These are phyloP conservation scores for Teinopalpus imperialis DNA, from an alignment of 2,888 invertebrate species.

Conservation along the genomic window DNA sequence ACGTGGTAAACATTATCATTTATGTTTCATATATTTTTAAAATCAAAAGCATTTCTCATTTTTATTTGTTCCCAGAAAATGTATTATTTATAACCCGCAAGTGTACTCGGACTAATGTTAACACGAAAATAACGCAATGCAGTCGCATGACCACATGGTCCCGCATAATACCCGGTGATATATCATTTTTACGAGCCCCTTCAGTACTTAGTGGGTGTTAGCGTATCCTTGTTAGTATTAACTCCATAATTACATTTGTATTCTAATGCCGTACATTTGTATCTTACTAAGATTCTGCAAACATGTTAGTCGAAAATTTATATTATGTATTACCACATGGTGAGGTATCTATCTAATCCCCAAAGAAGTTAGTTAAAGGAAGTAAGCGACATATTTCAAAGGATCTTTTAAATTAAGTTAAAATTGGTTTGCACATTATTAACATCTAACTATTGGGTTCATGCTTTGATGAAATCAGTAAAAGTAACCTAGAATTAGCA, in stretches of 20 bases:
- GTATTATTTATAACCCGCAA: slow-evolving; percentile 3
- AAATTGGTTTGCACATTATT: too few relatives aligned
- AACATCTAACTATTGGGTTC: too few relatives aligned
- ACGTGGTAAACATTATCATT: too few relatives aligned
- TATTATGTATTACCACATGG: not conserved
- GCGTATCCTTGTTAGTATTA: slow-evolving; percentile 26
- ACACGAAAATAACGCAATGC: slow-evolving; percentile 25
- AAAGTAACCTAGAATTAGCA: too few relatives aligned
- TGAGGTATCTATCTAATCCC: too few relatives aligned
- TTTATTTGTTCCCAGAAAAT: not conserved
- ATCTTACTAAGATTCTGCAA: slow-evolving; percentile 3
- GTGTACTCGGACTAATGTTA: slow-evolving; percentile 17
- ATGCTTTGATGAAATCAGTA: too few relatives aligned
- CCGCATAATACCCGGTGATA: slow-evolving; percentile 22
- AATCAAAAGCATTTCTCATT: too few relatives aligned
- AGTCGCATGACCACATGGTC: slow-evolving; percentile 25
- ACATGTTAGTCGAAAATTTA: slow-evolving; percentile 4
- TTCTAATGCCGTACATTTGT: slow-evolving; percentile 8
- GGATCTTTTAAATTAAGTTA: too few relatives aligned
- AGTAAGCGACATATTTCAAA: too few relatives aligned
- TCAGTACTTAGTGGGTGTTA: slow-evolving; percentile 28
- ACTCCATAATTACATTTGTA: slow-evolving; percentile 22
- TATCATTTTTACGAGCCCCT: slow-evolving; percentile 26
- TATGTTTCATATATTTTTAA: too few relatives aligned
- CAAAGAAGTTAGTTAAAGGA: too few relatives aligned